Percentiles rank a stretch among this genome's conserved stretches.
Conservation (phyloP, 2,113 vertebrate species). For the Theristicus caerulescens region DNA sequence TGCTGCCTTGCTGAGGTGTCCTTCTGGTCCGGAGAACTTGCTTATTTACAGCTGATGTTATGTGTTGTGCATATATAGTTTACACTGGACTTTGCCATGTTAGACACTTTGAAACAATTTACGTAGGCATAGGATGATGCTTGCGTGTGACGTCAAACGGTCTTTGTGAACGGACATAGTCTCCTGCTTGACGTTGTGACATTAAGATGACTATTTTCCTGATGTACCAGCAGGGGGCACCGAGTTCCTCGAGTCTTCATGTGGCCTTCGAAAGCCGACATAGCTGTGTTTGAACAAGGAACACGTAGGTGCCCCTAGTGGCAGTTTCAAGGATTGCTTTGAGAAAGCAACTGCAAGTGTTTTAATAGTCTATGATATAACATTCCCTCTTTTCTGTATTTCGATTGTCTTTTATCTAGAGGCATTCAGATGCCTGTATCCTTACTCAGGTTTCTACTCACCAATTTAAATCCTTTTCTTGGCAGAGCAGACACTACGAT, state of each 20-base stretch:
- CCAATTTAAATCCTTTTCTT: background rate
- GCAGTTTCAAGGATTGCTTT: background rate
- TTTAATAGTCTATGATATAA: background rate
- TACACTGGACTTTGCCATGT: background rate
- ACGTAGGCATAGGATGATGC: background rate
- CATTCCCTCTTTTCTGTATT: background rate
- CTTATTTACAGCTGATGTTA: background rate
- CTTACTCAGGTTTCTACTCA: background rate
- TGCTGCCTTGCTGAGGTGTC: background rate
- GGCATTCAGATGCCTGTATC: background rate
- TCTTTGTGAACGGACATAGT: background rate
- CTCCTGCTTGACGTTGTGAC: background rate
- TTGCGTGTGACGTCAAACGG: background rate
- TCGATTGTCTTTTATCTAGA: background rate
- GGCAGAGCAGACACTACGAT: background rate
- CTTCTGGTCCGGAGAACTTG: background rate
- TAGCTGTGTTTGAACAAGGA: background rate
- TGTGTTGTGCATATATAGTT: accelerated
- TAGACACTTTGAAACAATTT: background rate
- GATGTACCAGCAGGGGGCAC: background rate
- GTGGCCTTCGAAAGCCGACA: background rate
- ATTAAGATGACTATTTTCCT: background rate
- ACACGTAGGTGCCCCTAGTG: accelerated
- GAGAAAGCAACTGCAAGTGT: background rate
- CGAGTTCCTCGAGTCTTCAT: background rate